These are phyloP conservation scores for Macrostomum lignano DNA, from an alignment of 1,140 invertebrate genomes.

Conservation along the genomic window DNA sequence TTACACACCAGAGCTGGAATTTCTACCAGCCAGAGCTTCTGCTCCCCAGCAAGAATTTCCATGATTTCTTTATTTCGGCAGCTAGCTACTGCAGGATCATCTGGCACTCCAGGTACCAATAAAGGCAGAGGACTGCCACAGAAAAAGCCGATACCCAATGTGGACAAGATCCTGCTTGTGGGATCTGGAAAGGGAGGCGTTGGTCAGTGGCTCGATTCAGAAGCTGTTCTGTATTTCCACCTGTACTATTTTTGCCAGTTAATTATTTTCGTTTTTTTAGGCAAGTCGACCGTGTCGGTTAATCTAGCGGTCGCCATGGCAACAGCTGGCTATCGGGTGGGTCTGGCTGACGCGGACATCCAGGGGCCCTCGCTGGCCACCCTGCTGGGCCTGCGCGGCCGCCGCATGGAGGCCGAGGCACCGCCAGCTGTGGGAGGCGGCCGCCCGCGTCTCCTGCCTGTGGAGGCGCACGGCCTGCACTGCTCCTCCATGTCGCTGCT, in stretches of 20 bases:
- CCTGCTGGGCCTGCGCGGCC: neutral
- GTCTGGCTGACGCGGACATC: neutral
- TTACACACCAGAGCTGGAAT: too few species aligned
- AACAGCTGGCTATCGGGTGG: neutral
- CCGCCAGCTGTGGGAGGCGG: too few species aligned
- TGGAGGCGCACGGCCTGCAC: neutral
- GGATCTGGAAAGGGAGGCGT: too few species aligned
- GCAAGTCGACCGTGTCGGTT: conserved; percentile 1
- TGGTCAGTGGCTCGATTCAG: too few species aligned
- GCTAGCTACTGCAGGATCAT: too few species aligned
- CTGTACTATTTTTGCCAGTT: neutral
- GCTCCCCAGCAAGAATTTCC: too few species aligned
- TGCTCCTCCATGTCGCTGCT: neutral
- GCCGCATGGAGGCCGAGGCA: neutral
- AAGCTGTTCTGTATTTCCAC: conserved; percentile 2
- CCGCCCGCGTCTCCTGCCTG: neutral
- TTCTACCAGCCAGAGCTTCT: too few species aligned
- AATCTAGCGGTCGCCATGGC: neutral
- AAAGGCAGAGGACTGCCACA: too few species aligned
- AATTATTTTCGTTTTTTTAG: conserved; percentile 1
- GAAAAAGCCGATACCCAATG: too few species aligned
- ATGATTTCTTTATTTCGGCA: too few species aligned
- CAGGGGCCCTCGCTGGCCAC: neutral
- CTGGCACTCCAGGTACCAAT: too few species aligned
- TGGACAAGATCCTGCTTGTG: too few species aligned